phyloP scores from a whole-genome alignment of 1,140 invertebrate genomes.

The Cydia strobilella region DNA sequence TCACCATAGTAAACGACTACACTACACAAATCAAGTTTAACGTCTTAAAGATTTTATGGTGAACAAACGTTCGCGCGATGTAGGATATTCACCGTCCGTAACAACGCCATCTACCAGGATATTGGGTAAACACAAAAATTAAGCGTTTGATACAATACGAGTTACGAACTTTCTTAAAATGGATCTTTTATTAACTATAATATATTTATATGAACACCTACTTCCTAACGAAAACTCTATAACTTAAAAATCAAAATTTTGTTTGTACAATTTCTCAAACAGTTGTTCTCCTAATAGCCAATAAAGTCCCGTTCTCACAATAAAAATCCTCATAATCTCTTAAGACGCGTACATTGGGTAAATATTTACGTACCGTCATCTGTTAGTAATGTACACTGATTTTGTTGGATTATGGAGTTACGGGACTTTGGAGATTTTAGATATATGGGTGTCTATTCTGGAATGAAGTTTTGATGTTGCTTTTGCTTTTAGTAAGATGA shows the following conservation, averaged over 20 bases:
- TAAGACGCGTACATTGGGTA: slow-evolving; percentile 49
- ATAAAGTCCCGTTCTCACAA: slow-evolving; percentile 52
- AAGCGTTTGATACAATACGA: too few relatives aligned
- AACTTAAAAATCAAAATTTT: background rate
- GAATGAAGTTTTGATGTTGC: background rate
- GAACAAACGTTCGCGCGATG: too few relatives aligned
- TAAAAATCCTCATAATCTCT: slow-evolving; percentile 62
- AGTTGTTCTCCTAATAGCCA: slow-evolving; percentile 29
- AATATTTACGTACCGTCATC: slow-evolving; percentile 63
- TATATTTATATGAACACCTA: too few relatives aligned
- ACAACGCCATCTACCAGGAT: too few relatives aligned
- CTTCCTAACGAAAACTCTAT: background rate
- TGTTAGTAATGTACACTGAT: slow-evolving; percentile 49
- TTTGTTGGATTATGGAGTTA: slow-evolving; percentile 47
- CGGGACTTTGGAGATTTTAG: slow-evolving; percentile 22
- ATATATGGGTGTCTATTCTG: background rate
- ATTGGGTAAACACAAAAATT: too few relatives aligned
- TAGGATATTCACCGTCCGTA: too few relatives aligned
- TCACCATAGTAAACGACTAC: too few relatives aligned
- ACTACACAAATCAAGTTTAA: too few relatives aligned
- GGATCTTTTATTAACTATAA: too few relatives aligned
- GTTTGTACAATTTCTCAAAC: slow-evolving; percentile 24
- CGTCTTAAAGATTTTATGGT: too few relatives aligned
- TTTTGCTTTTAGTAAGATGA: background rate
- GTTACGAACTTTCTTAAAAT: too few relatives aligned